Base-by-base conservation (phyloP, 2,797 vertebrate genomes). In the Hydrolagus colliei region DNA sequence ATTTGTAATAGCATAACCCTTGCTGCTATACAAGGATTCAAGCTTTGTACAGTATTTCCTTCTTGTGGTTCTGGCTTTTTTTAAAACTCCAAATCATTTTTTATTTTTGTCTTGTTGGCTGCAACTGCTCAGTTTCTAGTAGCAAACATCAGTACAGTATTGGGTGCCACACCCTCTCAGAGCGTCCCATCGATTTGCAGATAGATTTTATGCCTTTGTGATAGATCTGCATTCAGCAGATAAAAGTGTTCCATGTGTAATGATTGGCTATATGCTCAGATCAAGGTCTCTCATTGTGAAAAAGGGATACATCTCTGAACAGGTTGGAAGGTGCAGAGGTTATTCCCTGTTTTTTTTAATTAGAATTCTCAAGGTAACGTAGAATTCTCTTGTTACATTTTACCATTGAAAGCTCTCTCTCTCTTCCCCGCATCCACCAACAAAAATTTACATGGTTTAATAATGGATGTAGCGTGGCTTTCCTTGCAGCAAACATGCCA, bases 221-320 rank as follows among this genome's bases (percentile, higher is more conserved):
- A 71, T 27, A 84, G 13, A 84, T 84, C 41, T 68, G 41, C 41
- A 6, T 84, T 71, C 79, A 84, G 65, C 65, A 68, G 79, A 84
- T 84, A 68, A 84, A 84, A 84, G 79, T 71, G 71, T 71, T 84
- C 71, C 20, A 35, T 11, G 8, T 84, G 62, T 16, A 84, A 41
- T 18, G 65, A 41, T 41, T 82, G 18, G 32, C 68, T 73, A 35
- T 27, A 41, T 52, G 65, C 79, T 35, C 9, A 84, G 16, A 71
- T 20, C 65, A 20, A 84, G 41, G 65, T 84, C 62, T 2, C 35
- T 18, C 20, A 59, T 14, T 59, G 41, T 41, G 14, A 4, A 41
- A 76, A n/a, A 76, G 9, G 2, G 18, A 52, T 76, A 8, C 14
- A 52, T 76, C 41, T 52, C 35, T 68, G 65, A 82, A 84, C 79